Conservation (phyloP, 2,113 vertebrate genomes). For the Melanerpes formicivorus region DNA sequence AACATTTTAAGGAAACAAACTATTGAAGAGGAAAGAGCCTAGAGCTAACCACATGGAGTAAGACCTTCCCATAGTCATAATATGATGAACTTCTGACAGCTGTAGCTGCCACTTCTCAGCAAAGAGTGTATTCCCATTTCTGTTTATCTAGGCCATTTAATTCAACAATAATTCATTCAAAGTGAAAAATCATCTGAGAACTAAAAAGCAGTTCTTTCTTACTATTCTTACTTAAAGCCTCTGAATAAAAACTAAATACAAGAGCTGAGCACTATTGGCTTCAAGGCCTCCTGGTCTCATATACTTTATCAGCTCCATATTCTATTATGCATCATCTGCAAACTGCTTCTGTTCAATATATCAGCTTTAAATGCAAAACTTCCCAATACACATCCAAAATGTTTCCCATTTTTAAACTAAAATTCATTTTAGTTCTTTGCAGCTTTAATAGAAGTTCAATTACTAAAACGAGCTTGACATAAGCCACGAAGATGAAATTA, state of each 20-base stretch:
- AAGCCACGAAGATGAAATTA: constrained; percentile 60
- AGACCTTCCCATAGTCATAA: neutral
- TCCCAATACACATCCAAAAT: neutral
- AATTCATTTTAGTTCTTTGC: constrained; percentile 24
- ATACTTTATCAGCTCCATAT: neutral
- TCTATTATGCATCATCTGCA: neutral
- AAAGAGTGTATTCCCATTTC: neutral
- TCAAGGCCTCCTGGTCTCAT: neutral
- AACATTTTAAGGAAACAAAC: neutral
- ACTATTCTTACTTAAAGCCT: neutral
- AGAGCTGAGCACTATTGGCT: neutral
- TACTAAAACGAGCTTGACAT: constrained; percentile 58
- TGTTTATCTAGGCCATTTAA: neutral
- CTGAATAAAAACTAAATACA: neutral
- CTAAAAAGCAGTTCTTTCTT: neutral
- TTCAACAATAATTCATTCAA: neutral
- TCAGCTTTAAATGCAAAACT: neutral
- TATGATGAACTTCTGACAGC: neutral
- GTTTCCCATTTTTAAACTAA: neutral
- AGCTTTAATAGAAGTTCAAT: constrained; percentile 63
- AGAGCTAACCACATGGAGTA: neutral
- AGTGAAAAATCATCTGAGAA: neutral
- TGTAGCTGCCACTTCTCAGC: neutral
- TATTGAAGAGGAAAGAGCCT: neutral
- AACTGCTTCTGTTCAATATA: neutral